phyloP scores from a whole-genome alignment of 2,888 invertebrate genomes.

The Pedicia rivosa region DNA sequence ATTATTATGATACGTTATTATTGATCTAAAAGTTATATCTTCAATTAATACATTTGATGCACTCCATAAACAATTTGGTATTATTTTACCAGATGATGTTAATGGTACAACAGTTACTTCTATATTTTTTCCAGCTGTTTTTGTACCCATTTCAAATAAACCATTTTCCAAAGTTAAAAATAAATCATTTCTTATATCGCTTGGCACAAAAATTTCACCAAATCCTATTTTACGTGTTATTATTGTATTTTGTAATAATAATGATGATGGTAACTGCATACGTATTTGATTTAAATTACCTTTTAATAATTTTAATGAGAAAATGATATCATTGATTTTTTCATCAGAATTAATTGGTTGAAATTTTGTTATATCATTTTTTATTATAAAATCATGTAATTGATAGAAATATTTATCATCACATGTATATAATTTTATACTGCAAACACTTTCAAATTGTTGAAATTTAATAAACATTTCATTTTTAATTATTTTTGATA shows the following conservation, averaged over 20 bases:
- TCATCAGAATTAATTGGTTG: slow-evolving; percentile 46
- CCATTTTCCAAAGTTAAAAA: slow-evolving; percentile 75
- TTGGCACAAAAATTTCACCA: slow-evolving; percentile 92
- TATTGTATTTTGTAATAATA: slow-evolving; percentile 65
- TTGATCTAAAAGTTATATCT: slow-evolving; percentile 61
- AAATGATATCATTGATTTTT: slow-evolving; percentile 71
- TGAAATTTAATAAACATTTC: slow-evolving; percentile 27
- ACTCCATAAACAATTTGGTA: slow-evolving; percentile 58
- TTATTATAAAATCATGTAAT: slow-evolving; percentile 76
- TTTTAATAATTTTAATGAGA: slow-evolving; percentile 61
- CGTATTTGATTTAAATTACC: slow-evolving; percentile 66
- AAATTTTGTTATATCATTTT: slow-evolving; percentile 69
- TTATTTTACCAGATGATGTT: slow-evolving; percentile 50
- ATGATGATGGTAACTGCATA: slow-evolving; percentile 60
- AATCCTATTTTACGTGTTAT: slow-evolving; percentile 81
- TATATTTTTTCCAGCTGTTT: slow-evolving; percentile 87
- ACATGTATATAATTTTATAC: slow-evolving; percentile 67
- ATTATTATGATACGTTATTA: slow-evolving; percentile 89
- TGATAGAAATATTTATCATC: slow-evolving; percentile 85
- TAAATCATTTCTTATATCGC: slow-evolving; percentile 85
- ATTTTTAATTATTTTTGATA: slow-evolving; percentile 48
- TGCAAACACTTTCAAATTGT: slow-evolving; percentile 57
- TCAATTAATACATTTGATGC: slow-evolving; percentile 69
- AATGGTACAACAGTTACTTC: slow-evolving; percentile 70
- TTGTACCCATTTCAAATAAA: slow-evolving; percentile 86